Conservation (phyloP, 2,797 vertebrate species). For the Bovichtus variegatus region DNA sequence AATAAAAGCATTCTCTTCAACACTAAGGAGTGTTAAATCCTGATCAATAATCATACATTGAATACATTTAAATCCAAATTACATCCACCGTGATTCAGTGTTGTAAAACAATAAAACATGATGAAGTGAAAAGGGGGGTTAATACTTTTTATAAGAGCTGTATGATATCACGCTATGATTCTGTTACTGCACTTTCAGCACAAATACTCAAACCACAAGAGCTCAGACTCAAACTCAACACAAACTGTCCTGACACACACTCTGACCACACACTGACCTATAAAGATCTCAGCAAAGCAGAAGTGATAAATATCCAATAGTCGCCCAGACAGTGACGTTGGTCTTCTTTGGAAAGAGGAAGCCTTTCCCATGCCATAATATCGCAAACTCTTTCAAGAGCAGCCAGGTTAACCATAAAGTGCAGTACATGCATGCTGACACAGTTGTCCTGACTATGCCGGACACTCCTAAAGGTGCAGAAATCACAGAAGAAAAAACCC, state of each 20-base stretch:
- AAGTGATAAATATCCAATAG: constrained; percentile 66
- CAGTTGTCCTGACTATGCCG: constrained; percentile 17
- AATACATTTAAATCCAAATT: not conserved
- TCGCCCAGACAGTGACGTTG: constrained; percentile 33
- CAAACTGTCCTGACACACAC: constrained; percentile 16
- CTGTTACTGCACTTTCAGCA: constrained; percentile 29
- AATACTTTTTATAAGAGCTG: not conserved
- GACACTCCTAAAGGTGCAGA: constrained; percentile 70
- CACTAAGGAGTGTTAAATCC: not conserved
- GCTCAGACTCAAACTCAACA: not conserved
- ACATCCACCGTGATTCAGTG: not conserved
- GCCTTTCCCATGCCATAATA: constrained; percentile 3
- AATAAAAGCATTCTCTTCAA: not conserved
- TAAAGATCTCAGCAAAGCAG: constrained; percentile 53
- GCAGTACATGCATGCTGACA: constrained; percentile 15
- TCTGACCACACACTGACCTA: constrained; percentile 32
- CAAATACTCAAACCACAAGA: constrained; percentile 27
- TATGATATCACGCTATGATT: not conserved
- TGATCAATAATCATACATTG: not conserved
- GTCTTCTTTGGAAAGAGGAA: constrained; percentile 75
- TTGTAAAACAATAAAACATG: not conserved
- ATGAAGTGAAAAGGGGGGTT: not conserved
- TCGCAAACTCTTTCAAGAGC: not conserved
- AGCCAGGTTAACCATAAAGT: not conserved
- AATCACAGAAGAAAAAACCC: constrained; percentile 61